A percentile compares a stretch with the other conserved stretches of the same genome.
These are phyloP conservation scores for Aspidapion aeneum DNA, from an alignment of 2,888 invertebrate genomes.

Conservation along the genomic window DNA sequence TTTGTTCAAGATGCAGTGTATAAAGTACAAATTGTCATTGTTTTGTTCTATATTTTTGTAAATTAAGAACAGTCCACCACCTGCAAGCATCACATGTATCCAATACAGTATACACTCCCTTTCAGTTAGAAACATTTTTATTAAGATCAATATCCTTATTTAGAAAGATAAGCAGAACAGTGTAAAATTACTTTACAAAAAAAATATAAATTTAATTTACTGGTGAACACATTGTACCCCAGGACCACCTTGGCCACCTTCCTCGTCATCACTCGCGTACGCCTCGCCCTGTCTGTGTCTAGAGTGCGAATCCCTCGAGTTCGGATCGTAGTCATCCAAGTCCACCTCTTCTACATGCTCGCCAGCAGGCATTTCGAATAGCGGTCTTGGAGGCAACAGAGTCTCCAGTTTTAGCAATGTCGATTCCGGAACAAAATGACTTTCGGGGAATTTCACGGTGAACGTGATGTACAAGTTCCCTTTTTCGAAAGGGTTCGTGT, in stretches of 20 bases:
- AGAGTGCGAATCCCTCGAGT: conserved; percentile 50
- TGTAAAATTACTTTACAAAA: neutral
- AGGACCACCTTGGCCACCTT: conserved; percentile 52
- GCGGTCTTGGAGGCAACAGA: conserved; percentile 69
- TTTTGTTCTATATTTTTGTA: no score
- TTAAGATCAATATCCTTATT: neutral
- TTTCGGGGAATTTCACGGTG: conserved; percentile 79
- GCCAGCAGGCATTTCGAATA: conserved; percentile 67
- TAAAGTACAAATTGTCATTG: no score
- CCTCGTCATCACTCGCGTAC: conserved; percentile 68
- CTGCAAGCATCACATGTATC: no score
- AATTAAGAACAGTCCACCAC: no score
- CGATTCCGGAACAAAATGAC: conserved; percentile 69
- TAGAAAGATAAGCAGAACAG: neutral
- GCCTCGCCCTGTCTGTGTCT: conserved; percentile 58
- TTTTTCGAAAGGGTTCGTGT: conserved; percentile 78
- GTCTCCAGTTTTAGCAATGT: conserved; percentile 67
- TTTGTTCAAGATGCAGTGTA: no score
- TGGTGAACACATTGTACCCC: conserved; percentile 81
- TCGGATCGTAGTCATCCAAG: conserved; percentile 69
- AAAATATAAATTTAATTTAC: conserved; percentile 47
- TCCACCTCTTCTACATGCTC: conserved; percentile 86
- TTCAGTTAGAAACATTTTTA: neutral
- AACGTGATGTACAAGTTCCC: conserved; percentile 88
- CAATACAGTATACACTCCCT: neutral